A percentile compares a stretch with the other conserved stretches of the same genome.
phyloP scores from a whole-genome alignment of 2,888 invertebrate genomes.

The Hydriomena furcata region DNA sequence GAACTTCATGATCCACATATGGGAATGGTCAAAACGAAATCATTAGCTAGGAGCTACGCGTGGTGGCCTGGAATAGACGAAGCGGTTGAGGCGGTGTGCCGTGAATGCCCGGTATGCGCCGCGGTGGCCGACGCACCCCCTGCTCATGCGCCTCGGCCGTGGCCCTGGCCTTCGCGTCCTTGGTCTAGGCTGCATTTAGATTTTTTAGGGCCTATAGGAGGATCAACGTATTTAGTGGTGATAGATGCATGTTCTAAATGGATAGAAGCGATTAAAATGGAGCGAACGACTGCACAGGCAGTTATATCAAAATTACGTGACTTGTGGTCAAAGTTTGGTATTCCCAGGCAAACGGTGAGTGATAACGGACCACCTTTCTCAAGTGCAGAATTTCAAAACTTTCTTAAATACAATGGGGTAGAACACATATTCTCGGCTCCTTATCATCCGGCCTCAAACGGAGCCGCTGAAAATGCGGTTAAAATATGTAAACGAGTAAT shows the following conservation, averaged over 20 bases:
- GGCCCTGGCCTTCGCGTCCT: constrained; percentile 12
- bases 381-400: constrained; percentile 23
- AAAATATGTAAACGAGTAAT: constrained; percentile 24
- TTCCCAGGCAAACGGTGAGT: constrained; percentile 31
- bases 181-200: constrained; percentile 23
- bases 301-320: constrained; percentile 3
- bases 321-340: constrained; percentile 14
- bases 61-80: constrained; percentile 25
- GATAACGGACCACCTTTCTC: constrained; percentile 33
- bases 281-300: constrained; percentile 14
- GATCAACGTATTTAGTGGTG: constrained; percentile 24
- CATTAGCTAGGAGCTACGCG: constrained; percentile 28
- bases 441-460: constrained; percentile 35
- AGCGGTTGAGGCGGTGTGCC: constrained; percentile 21
- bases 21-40: constrained; percentile 29
- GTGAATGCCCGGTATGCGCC: constrained; percentile 19
- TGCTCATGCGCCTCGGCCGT: constrained; percentile 22
- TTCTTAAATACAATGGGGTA: constrained; percentile 30
- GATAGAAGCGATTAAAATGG: constrained; percentile 26
- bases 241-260: constrained; percentile 30
- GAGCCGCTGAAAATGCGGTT: constrained; percentile 33
- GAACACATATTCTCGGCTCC: constrained; percentile 29
- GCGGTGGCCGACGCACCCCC: constrained; percentile 12
- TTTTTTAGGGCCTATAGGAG: constrained; percentile 23
- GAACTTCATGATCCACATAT: constrained; percentile 25